Conservation (phyloP, 2,113 vertebrate genomes). For the Odocoileus hemionus region DNA sequence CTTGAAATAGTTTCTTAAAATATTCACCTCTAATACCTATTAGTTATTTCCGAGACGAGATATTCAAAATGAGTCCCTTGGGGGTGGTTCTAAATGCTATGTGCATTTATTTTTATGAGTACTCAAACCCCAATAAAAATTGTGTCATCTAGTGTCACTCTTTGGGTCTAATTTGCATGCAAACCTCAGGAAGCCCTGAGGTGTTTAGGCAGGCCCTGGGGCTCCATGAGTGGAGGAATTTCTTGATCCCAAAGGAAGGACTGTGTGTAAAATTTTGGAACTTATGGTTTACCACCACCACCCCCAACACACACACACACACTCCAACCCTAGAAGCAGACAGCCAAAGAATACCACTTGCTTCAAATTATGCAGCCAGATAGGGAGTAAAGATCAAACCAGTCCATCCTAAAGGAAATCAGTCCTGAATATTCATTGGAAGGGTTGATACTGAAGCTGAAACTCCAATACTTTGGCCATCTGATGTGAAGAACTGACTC, state of each 20-base stretch:
- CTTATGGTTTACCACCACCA: not conserved
- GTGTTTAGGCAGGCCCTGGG: not conserved
- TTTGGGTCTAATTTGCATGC: conserved; percentile 36
- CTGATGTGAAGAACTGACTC: not conserved
- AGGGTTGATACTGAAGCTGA: not conserved
- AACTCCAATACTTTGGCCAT: not conserved
- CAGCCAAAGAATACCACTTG: not conserved
- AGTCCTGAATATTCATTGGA: not conserved
- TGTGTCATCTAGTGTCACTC: conserved; percentile 3
- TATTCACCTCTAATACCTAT: conserved; percentile 17
- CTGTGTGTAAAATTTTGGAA: not conserved
- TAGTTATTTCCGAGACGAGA: conserved; percentile 34
- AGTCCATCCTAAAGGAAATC: not conserved
- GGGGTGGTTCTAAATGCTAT: conserved; percentile 19
- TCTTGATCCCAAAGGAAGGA: not conserved
- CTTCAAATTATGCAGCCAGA: not conserved
- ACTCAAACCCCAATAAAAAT: conserved; percentile 38
- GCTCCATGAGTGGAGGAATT: not conserved
- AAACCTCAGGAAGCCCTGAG: not conserved
- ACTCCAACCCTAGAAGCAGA: not conserved
- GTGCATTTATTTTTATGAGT: conserved; percentile 36
- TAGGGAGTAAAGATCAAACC: not conserved
- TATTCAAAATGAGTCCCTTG: conserved; percentile 23
- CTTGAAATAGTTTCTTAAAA: conserved; percentile 46
- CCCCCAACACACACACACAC: not conserved